Conservation (phyloP, 2,797 vertebrate genomes). For the Dermochelys coriacea region DNA sequence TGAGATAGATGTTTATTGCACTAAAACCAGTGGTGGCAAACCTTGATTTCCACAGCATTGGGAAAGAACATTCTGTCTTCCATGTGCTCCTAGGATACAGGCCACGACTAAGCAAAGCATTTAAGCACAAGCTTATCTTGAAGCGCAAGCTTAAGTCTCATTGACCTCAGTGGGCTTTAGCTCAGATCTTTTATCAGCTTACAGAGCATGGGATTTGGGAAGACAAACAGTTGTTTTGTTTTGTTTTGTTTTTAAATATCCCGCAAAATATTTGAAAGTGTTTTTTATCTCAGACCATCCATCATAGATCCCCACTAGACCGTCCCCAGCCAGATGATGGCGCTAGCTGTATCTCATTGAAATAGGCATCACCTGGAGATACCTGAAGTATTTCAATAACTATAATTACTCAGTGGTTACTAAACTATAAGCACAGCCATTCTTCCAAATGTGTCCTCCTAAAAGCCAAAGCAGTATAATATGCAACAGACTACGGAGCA, state of each 20-base stretch:
- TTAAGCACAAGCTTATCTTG: background rate
- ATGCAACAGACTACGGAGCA: rapidly evolving
- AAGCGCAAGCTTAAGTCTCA: background rate
- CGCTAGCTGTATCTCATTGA: background rate
- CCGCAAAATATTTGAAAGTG: background rate
- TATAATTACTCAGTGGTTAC: background rate
- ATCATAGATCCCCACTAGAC: background rate
- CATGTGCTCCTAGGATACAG: background rate
- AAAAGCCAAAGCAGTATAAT: background rate
- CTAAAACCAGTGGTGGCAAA: too few relatives aligned
- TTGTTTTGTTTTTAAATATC: background rate
- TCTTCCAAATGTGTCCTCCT: background rate
- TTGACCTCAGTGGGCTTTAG: background rate
- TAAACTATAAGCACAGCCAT: background rate
- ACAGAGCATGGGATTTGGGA: background rate
- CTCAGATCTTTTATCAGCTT: background rate
- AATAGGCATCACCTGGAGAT: background rate
- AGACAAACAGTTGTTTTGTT: background rate
- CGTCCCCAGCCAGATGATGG: background rate
- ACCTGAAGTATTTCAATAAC: background rate
- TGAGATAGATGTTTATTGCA: background rate
- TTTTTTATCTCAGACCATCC: background rate
- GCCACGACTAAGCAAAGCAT: background rate
- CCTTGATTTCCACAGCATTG: background rate
- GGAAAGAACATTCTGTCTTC: background rate